Conservation (phyloP, 2,888 invertebrate genomes). For the Rotaria magnacalcarata region DNA sequence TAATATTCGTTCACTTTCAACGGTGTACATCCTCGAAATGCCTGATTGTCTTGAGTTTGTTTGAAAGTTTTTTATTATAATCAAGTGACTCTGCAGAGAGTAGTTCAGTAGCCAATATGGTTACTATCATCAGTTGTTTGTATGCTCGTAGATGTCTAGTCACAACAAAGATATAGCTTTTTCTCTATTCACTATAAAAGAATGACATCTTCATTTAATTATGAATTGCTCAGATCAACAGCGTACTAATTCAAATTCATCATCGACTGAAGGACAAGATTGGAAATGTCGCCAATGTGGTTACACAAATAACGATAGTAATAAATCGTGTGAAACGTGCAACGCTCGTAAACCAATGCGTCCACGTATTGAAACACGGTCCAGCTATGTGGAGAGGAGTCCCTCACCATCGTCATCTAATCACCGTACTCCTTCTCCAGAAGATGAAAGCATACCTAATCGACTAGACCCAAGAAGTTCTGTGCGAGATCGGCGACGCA, state of each 20-base stretch:
- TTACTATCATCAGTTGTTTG: too few relatives aligned
- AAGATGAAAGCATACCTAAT: background rate
- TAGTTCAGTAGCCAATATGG: too few relatives aligned
- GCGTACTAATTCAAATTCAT: too few relatives aligned
- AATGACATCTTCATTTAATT: background rate
- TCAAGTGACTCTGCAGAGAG: too few relatives aligned
- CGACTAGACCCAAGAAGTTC: background rate
- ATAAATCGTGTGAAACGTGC: background rate
- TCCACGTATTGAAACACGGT: background rate
- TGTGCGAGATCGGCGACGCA: background rate
- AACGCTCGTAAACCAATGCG: background rate
- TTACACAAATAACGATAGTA: background rate
- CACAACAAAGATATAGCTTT: too few relatives aligned
- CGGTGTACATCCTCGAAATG: too few relatives aligned
- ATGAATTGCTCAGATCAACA: background rate
- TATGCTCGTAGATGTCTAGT: too few relatives aligned
- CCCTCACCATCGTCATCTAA: too few relatives aligned
- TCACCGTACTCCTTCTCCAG: background rate
- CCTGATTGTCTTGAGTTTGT: too few relatives aligned
- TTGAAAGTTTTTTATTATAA: too few relatives aligned
- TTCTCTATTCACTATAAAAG: too few relatives aligned
- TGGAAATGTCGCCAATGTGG: constrained; percentile 34
- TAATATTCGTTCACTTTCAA: too few relatives aligned
- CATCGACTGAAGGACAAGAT: background rate
- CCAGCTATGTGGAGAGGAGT: background rate